phyloP scores from a whole-genome alignment of 2,888 invertebrate species.

The Sinelater perroti region DNA sequence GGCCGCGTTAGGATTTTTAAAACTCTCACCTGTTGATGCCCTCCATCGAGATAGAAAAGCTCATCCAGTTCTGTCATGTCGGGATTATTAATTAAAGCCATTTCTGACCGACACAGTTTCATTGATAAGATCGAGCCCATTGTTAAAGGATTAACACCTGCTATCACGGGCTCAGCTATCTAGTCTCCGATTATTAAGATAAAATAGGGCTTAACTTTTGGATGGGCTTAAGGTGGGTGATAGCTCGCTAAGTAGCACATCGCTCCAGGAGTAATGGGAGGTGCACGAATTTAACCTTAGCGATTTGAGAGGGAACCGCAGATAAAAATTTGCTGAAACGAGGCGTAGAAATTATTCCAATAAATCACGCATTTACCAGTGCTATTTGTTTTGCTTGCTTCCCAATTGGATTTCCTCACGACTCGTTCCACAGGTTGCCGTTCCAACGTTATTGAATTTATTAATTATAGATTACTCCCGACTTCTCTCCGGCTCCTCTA shows the following conservation, averaged over 20 bases:
- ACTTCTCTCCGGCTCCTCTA: slow-evolving; percentile 40
- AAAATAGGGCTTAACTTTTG: too few relatives aligned
- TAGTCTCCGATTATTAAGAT: too few relatives aligned
- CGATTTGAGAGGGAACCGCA: slow-evolving; percentile 3
- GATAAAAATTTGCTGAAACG: slow-evolving; percentile 17
- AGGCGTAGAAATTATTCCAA: slow-evolving; percentile 28
- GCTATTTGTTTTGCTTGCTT: slow-evolving; percentile 34
- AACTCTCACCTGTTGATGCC: slow-evolving; percentile 14
- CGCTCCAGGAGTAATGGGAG: slow-evolving; percentile 8
- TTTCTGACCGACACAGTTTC: slow-evolving; percentile 5
- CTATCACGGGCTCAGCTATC: too few relatives aligned
- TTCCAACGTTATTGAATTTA: slow-evolving; percentile 44
- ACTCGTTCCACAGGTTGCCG: slow-evolving; percentile 36
- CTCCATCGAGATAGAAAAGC: slow-evolving; percentile 3
- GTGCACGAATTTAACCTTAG: slow-evolving; percentile 20
- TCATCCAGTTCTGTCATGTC: neutral
- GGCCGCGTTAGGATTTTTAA: slow-evolving; percentile 2
- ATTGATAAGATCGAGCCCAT: neutral
- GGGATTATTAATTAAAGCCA: slow-evolving; percentile 11
- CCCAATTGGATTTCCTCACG: slow-evolving; percentile 36
- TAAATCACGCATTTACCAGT: slow-evolving; percentile 32
- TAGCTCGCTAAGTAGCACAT: neutral
- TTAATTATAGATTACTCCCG: slow-evolving; percentile 43
- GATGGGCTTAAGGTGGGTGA: too few relatives aligned
- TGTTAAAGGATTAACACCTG: slow-evolving; percentile 3